A percentile compares a stretch with the other conserved stretches of the same genome.
These are phyloP conservation scores for Mustelus asterias DNA, from an alignment of 2,113 vertebrate species.

Conservation along the genomic window DNA sequence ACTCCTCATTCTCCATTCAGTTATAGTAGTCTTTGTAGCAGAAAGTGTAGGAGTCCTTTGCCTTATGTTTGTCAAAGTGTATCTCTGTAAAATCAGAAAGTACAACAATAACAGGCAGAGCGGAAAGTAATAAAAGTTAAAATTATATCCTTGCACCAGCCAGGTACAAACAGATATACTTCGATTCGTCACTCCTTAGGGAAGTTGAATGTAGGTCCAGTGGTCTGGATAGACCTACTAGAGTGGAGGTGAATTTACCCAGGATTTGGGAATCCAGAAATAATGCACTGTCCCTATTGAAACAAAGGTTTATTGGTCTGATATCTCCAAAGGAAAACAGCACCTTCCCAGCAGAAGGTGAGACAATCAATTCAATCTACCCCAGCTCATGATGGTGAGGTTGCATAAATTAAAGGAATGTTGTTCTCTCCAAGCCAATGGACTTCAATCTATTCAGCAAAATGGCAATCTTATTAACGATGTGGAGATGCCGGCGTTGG, in stretches of 20 bases:
- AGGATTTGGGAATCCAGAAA: neutral
- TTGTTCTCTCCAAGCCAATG: neutral
- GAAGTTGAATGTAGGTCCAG: neutral
- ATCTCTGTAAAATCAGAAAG: neutral
- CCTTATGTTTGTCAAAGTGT: neutral
- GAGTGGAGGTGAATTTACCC: neutral
- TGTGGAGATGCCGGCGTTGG: too few relatives aligned
- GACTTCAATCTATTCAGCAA: neutral
- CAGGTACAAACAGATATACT: neutral
- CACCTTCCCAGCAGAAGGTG: neutral
- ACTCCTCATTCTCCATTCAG: neutral
- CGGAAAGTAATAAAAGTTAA: neutral
- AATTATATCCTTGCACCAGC: neutral
- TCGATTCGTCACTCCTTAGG: neutral
- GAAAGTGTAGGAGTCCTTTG: neutral
- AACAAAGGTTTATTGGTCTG: neutral
- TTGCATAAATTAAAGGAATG: neutral
- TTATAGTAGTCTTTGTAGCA: neutral
- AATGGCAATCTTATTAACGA: neutral
- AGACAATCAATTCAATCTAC: neutral
- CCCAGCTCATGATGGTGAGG: neutral
- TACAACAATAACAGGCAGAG: neutral
- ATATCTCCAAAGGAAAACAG: neutral
- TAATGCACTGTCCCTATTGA: neutral
- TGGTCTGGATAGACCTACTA: neutral